These are phyloP conservation scores for Yoshiicerus persimilis DNA, from an alignment of 1,140 invertebrate species.

Conservation along the genomic window DNA sequence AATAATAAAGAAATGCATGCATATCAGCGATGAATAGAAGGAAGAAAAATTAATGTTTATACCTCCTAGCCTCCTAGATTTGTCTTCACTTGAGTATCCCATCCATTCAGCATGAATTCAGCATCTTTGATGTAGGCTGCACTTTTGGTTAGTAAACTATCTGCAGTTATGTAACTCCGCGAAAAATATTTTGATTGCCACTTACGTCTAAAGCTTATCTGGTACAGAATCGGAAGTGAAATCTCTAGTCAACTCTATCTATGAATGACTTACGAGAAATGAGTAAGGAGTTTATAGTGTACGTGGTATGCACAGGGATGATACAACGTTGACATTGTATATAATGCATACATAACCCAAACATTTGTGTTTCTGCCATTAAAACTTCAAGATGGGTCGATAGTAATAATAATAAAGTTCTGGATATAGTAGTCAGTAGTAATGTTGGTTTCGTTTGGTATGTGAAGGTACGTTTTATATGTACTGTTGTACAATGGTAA, in stretches of 20 bases:
- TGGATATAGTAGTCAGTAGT: too few species aligned
- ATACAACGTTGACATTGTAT: not conserved
- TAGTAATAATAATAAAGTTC: too few species aligned
- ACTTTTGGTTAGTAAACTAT: too few species aligned
- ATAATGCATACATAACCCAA: not conserved
- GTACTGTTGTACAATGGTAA: too few species aligned
- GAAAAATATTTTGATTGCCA: constrained; percentile 15
- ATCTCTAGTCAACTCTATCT: not conserved
- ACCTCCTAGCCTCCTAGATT: not conserved
- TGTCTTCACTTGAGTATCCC: not conserved
- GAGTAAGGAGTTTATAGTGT: not conserved
- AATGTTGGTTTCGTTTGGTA: too few species aligned
- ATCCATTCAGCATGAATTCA: not conserved
- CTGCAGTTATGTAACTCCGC: not conserved
- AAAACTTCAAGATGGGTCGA: too few species aligned
- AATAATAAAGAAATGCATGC: not conserved
- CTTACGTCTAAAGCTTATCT: not conserved
- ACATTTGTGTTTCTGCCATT: not conserved
- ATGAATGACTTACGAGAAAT: not conserved
- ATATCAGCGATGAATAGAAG: not conserved
- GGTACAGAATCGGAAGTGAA: not conserved
- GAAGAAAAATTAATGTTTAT: not conserved
- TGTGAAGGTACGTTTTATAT: too few species aligned
- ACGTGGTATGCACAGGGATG: not conserved
- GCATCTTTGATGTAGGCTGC: not conserved